Conservation (phyloP, 1,140 invertebrate species). For the Pogonus chalceus region DNA sequence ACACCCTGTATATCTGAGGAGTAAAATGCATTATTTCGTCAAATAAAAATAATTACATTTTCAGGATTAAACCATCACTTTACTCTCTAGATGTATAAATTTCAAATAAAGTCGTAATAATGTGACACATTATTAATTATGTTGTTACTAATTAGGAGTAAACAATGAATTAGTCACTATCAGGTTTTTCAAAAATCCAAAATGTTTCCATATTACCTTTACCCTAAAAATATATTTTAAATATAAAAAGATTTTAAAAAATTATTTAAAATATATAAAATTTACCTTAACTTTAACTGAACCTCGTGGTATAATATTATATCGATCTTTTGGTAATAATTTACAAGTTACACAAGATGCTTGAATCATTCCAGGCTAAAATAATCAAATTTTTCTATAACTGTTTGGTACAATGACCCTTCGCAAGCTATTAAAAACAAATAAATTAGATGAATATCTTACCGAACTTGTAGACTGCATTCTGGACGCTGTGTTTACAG, state of each 20-base stretch:
- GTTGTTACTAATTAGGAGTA: too few relatives aligned
- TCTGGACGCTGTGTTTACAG: conserved; percentile 74
- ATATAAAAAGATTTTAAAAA: too few relatives aligned
- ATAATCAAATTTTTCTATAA: too few relatives aligned
- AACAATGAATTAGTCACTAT: not conserved
- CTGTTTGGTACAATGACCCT: too few relatives aligned
- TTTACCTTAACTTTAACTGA: conserved; percentile 64
- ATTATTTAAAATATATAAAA: conserved; percentile 15
- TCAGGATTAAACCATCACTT: too few relatives aligned
- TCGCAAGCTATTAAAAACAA: conserved; percentile 2
- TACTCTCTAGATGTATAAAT: too few relatives aligned
- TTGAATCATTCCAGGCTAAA: conserved; percentile 62
- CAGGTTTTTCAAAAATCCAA: conserved; percentile 54
- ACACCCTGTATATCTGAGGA: too few relatives aligned
- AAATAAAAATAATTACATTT: too few relatives aligned
- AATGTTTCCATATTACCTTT: conserved; percentile 82
- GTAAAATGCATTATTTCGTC: too few relatives aligned
- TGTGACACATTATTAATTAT: too few relatives aligned
- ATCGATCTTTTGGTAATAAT: conserved; percentile 49
- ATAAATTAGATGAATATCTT: conserved; percentile 21
- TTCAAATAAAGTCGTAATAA: too few relatives aligned
- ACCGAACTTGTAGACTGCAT: conserved; percentile 74
- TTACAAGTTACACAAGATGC: conserved; percentile 55
- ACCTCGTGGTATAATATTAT: conserved; percentile 53
- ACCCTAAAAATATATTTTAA: conserved; percentile 43